These are phyloP conservation scores for Camponotus floridanus DNA, from an alignment of 1,140 invertebrate species.

Conservation along the genomic window DNA sequence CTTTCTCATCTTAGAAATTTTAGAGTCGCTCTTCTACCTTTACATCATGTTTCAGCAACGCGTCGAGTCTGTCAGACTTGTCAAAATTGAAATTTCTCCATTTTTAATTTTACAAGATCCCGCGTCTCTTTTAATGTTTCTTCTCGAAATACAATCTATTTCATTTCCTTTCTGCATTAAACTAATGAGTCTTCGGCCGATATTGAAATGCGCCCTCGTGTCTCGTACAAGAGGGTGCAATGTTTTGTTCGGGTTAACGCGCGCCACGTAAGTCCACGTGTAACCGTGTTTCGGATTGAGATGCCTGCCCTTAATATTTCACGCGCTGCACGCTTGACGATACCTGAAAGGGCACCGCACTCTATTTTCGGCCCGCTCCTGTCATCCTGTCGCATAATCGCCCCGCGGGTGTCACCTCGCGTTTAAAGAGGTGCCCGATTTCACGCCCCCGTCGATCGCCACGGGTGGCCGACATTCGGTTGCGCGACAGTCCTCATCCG, in stretches of 20 bases:
- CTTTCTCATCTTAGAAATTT: background rate
- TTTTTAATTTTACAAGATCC: background rate
- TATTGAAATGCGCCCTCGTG: slow-evolving; percentile 27
- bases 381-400: slow-evolving; percentile 74
- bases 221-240: background rate
- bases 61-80: background rate
- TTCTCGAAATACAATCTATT: background rate
- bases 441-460: slow-evolving; percentile 81
- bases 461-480: slow-evolving; percentile 75
- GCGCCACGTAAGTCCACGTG: background rate
- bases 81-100: background rate
- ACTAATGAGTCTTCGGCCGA: slow-evolving; percentile 20
- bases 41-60: background rate
- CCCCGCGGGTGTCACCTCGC: slow-evolving; percentile 80
- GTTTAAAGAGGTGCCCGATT: slow-evolving; percentile 80
- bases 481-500: slow-evolving; percentile 62
- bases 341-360: slow-evolving; percentile 66
- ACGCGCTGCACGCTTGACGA: slow-evolving; percentile 66
- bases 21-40: slow-evolving; percentile 12
- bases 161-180: slow-evolving; percentile 28
- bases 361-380: slow-evolving; percentile 38
- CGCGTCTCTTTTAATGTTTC: background rate
- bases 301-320: slow-evolving; percentile 43
- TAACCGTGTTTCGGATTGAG: slow-evolving; percentile 37
- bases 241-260: slow-evolving; percentile 31